Percentiles rank a stretch among this genome's conserved stretches.
phyloP scores from a whole-genome alignment of 2,113 vertebrate species.

The Ceuthmochares aereus region DNA sequence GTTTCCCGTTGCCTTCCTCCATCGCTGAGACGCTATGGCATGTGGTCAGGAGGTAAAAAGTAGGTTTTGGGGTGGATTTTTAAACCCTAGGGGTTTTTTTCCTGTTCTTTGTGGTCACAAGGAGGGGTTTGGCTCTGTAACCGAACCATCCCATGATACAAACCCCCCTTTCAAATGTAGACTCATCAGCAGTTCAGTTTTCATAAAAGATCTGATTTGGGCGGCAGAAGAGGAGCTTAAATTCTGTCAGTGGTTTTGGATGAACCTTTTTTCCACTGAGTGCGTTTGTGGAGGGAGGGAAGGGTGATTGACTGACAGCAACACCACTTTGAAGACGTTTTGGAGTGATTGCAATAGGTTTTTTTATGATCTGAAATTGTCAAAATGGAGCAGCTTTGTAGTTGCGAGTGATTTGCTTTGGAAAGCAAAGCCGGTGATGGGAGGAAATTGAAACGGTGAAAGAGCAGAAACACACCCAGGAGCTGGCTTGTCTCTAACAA shows the following conservation, averaged over 20 bases:
- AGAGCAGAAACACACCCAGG: not conserved
- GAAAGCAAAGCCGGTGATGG: not conserved
- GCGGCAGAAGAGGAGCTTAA: not conserved
- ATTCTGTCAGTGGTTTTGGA: not conserved
- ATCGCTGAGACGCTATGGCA: not conserved
- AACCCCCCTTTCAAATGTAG: not conserved
- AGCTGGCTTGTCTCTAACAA: not conserved
- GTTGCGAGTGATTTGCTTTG: constrained; percentile 26
- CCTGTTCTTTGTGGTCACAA: too few species aligned
- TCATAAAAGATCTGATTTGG: not conserved
- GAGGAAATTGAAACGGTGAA: not conserved
- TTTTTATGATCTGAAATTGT: constrained; percentile 26
- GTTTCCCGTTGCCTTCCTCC: not conserved
- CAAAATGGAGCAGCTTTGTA: constrained; percentile 21
- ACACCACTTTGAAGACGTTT: not conserved
- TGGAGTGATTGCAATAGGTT: not conserved
- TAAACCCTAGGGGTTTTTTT: not conserved
- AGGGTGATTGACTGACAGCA: constrained; percentile 1
- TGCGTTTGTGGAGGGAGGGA: not conserved
- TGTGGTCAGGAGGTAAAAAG: not conserved
- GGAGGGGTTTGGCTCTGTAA: not conserved
- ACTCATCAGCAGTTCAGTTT: not conserved
- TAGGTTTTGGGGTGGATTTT: fast-evolving
- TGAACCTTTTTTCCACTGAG: not conserved
- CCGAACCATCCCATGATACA: not conserved